Conservation (phyloP, 1,140 invertebrate species). For the Littorina saxatilis region DNA sequence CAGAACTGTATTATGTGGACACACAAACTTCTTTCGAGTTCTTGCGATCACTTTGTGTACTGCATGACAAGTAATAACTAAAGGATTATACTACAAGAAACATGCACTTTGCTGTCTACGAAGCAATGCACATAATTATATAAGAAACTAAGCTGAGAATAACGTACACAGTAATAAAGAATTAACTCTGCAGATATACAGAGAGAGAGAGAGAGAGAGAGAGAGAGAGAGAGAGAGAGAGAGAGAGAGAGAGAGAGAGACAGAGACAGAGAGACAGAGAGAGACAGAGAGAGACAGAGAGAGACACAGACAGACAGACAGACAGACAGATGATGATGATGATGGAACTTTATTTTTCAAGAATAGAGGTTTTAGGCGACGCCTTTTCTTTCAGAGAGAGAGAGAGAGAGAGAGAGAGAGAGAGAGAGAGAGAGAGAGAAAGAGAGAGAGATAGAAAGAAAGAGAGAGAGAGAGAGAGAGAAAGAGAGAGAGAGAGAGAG, state of each 20-base stretch:
- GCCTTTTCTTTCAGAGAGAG: not conserved
- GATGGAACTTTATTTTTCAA: no score
- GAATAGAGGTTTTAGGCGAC: not conserved
- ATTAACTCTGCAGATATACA: not conserved
- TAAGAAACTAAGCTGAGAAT: no score
- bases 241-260: not conserved
- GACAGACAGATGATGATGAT: not conserved
- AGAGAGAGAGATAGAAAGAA: not conserved
- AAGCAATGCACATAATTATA: no score
- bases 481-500: not conserved
- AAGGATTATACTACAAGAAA: no score
- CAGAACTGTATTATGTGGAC: no score
- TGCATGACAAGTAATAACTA: no score
- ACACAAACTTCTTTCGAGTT: no score
- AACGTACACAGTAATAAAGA: no score
- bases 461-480: not conserved
- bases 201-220: slow-evolving; percentile 11
- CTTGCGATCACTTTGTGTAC: no score
- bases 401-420: not conserved
- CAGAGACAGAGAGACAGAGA: not conserved
- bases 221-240: not conserved
- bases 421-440: not conserved
- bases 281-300: not conserved
- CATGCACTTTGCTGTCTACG: no score
- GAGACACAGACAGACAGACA: not conserved